Evolutionary conservation across 2,113 vertebrate species (phyloP).

Genomic region (Cheilinus undulatus): DNA sequence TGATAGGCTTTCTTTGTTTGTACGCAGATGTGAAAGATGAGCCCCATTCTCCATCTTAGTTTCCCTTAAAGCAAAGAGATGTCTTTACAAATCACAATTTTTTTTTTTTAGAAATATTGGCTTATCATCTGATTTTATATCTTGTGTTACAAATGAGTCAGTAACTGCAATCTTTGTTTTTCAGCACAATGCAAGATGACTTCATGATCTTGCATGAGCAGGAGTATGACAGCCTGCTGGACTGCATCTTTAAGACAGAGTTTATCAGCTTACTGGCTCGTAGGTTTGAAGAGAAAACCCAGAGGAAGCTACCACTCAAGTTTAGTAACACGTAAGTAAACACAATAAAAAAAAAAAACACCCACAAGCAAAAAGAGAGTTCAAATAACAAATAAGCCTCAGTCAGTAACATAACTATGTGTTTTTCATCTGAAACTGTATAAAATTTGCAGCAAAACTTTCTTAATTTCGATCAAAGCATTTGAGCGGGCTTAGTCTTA

Average conservation of each 20-base stretch:
- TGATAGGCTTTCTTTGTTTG: slow-evolving; percentile 40
- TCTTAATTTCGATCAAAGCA: no score
- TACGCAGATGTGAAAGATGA: slow-evolving; percentile 67
- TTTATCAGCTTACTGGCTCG: slow-evolving; percentile 94
- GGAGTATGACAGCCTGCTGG: slow-evolving; percentile 96
- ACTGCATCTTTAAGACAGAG: slow-evolving; percentile 96
- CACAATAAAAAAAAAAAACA: not conserved
- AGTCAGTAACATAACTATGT: no score
- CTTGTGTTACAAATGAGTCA: not conserved
- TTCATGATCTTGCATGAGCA: slow-evolving; percentile 95
- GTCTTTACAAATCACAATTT: no score
- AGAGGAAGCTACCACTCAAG: slow-evolving; percentile 94
- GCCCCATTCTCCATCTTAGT: slow-evolving; percentile 36
- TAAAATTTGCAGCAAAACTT: no score
- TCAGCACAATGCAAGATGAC: slow-evolving; percentile 94
- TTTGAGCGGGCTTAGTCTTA: no score
- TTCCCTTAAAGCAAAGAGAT: slow-evolving; percentile 8
- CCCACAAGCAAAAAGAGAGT: no score
- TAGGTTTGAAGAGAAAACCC: slow-evolving; percentile 93
- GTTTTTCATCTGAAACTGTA: no score
- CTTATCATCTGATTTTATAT: no score
- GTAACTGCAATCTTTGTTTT: not conserved
- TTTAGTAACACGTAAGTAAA: slow-evolving; percentile 94
- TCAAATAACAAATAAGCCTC: no score
- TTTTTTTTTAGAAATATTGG: no score